Evolutionary conservation across 1,140 invertebrate genomes (phyloP), one percentile per base, ranked within the genome.

Genomic region (Drosophila busckii): DNA sequence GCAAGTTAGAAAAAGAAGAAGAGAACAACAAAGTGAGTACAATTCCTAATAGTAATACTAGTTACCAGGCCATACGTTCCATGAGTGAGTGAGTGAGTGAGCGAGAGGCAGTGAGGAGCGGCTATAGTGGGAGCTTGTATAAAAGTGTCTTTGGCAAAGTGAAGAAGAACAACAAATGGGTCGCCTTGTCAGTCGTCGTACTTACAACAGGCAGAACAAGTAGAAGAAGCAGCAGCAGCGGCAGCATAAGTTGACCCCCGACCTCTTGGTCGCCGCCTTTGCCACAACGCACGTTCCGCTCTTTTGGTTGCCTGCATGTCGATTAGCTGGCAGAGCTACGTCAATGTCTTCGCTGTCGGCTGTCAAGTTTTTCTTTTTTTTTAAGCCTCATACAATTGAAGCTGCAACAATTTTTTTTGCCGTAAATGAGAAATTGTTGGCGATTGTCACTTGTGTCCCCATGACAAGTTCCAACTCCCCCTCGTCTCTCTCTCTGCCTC

Each of bases 91-190:
- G n/a, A n/a, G n/a, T n/a, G n/a, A n/a, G n/a, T n/a, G n/a, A n/a
- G n/a, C n/a, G n/a, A n/a, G n/a, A n/a, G n/a, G n/a, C n/a, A n/a
- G n/a, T n/a, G n/a, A n/a, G n/a, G n/a, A n/a, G n/a, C n/a, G n/a
- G n/a, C n/a, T n/a, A n/a, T n/a, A n/a, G n/a, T n/a, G n/a, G n/a
- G n/a, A n/a, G n/a, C n/a, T n/a, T n/a, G n/a, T n/a, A n/a, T n/a
- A n/a, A 53, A 64, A 68, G 68, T 76, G 73, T 82, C 69, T 80
- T 64, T 62, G 65, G 70, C 82, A 70, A 75, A 70, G 66, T 75
- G 70, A 69, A 75, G 64, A 80, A 80, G 75, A 80, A 83, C 76
- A 70, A 69, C 75, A 75, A 80, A 80, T 80, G 69, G 76, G 75
- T 76, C 70, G 75, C 64, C 75, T 82, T 82, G 65, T 70, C 69